phyloP scores from a whole-genome alignment of 2,888 invertebrate genomes.

The Tetramorium bicarinatum region DNA sequence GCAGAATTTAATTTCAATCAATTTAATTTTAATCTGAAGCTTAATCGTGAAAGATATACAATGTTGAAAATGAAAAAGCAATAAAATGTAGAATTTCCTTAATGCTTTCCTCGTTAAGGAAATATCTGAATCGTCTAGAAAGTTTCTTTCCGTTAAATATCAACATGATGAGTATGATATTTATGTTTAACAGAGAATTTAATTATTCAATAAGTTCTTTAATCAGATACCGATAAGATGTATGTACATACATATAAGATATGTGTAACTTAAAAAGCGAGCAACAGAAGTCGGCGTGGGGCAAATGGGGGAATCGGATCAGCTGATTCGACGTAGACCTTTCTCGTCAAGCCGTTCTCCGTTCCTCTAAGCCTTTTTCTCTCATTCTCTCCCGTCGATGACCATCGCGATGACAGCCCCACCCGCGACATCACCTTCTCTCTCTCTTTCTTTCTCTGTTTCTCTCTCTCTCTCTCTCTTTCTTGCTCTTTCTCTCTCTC shows the following conservation, averaged over 20 bases:
- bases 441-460: slow-evolving; percentile 59
- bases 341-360: slow-evolving; percentile 36
- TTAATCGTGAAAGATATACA: neutral
- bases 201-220: neutral
- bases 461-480: slow-evolving; percentile 50
- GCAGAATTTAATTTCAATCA: too few species aligned
- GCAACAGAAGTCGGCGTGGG: neutral
- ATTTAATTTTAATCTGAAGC: neutral
- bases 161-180: slow-evolving; percentile 44
- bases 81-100: neutral
- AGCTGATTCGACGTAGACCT: slow-evolving; percentile 64
- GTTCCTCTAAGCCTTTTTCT: slow-evolving; percentile 9
- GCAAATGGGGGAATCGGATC: slow-evolving; percentile 6
- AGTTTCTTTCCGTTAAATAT: slow-evolving; percentile 1
- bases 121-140: neutral
- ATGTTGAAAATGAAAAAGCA: neutral
- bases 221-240: neutral
- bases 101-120: neutral
- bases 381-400: slow-evolving; percentile 35
- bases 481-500: slow-evolving; percentile 57
- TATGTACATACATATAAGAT: neutral
- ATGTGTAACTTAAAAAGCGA: neutral
- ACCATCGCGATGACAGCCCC: slow-evolving; percentile 51
- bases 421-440: slow-evolving; percentile 42
- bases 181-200: neutral